phyloP scores from a whole-genome alignment of 2,888 invertebrate species.

The Apocheima hispidaria region DNA sequence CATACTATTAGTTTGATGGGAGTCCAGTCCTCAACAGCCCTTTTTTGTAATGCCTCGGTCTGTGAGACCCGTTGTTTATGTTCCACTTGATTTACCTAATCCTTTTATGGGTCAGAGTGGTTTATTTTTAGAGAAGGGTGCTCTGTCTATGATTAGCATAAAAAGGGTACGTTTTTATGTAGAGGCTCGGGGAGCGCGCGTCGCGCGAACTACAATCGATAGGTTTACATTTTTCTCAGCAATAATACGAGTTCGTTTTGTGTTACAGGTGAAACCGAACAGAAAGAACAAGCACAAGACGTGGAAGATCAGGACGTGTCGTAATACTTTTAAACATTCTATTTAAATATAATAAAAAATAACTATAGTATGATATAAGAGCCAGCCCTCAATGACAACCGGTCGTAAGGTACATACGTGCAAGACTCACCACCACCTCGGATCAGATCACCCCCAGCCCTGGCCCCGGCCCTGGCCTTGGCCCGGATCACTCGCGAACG shows the following conservation, averaged over 20 bases:
- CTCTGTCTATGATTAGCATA: slow-evolving; percentile 30
- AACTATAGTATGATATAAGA: slow-evolving; percentile 84
- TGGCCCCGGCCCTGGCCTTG: too few species aligned
- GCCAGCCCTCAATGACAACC: slow-evolving; percentile 79
- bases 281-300: slow-evolving; percentile 96
- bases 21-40: not conserved
- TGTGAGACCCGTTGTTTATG: slow-evolving; percentile 14
- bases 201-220: slow-evolving; percentile 12
- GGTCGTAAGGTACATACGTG: slow-evolving; percentile 58
- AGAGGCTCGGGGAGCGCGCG: slow-evolving; percentile 3
- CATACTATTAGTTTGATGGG: not conserved
- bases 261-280: slow-evolving; percentile 93
- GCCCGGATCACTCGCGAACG: slow-evolving; percentile 1
- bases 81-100: slow-evolving; percentile 24
- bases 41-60: not conserved
- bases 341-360: slow-evolving; percentile 81
- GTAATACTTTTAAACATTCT: slow-evolving; percentile 88
- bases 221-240: not conserved
- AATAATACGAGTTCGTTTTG: not conserved
- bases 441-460: slow-evolving; percentile 32
- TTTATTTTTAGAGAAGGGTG: slow-evolving; percentile 35
- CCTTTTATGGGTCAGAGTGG: slow-evolving; percentile 37
- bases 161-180: slow-evolving; percentile 19
- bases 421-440: slow-evolving; percentile 45
- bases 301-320: slow-evolving; percentile 98